Conservation (phyloP, 2,113 vertebrate genomes). For the Nothoprocta perdicaria region DNA sequence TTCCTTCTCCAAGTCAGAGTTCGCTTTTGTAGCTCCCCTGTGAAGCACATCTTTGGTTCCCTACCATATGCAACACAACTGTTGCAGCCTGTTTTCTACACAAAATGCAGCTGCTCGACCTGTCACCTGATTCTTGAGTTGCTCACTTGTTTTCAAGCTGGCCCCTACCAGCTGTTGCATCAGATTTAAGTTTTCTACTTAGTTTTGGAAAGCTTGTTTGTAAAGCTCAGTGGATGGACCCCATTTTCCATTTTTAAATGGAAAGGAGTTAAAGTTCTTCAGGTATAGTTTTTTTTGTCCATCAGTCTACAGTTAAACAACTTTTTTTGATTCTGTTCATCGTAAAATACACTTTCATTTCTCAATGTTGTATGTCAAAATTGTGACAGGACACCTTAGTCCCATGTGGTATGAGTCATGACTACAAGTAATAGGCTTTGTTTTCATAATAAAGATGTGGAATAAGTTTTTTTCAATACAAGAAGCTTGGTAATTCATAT, state of each 20-base stretch:
- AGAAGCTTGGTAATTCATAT: not conserved
- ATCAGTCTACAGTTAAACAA: not conserved
- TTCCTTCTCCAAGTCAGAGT: not conserved
- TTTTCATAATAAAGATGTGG: not conserved
- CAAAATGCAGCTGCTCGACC: not conserved
- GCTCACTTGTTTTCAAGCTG: not conserved
- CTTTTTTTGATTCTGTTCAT: not conserved
- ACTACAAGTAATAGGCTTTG: not conserved
- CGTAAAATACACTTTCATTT: not conserved
- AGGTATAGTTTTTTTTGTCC: not conserved
- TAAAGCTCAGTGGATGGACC: not conserved
- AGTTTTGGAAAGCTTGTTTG: not conserved
- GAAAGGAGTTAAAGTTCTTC: not conserved
- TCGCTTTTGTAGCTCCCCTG: not conserved
- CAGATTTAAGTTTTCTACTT: not conserved
- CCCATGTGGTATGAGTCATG: accelerated
- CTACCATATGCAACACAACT: accelerated
- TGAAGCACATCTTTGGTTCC: not conserved
- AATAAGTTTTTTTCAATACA: not conserved
- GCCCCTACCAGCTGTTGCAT: not conserved
- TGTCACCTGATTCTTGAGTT: not conserved
- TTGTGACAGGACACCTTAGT: not conserved
- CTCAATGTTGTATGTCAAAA: not conserved
- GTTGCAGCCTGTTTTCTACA: not conserved
- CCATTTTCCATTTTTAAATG: not conserved